Evolutionary conservation across 2,888 invertebrate genomes (phyloP), one percentile per base, ranked within the genome.

Genomic region (Rhingia rostrata): DNA sequence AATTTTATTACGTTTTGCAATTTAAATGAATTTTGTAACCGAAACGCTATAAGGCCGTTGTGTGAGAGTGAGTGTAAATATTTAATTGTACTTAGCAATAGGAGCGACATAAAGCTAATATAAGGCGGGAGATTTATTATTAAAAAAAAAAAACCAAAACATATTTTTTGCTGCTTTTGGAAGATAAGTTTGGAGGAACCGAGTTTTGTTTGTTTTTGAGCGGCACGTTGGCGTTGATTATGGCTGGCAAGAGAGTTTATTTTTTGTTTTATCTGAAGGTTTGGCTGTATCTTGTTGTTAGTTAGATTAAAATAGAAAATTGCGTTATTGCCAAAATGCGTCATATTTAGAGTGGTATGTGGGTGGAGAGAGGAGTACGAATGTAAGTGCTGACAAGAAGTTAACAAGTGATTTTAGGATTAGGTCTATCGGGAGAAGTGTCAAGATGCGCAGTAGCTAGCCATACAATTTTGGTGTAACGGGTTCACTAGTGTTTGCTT

Each of bases 51-150:
- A 70, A 72, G 64, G 39, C 49, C 39, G 49, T 22, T 58, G 53
- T 54, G 61, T 66, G 60, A 56, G 63, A 51, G 66, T 60, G 70
- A 70, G 35, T 74, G 74, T 74, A 61, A 61, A 74, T 60, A 80
- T 39, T 63, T 22, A 66, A 72, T 35, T 45, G 56, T 60, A 56
- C 45, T 12, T 61, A 64, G 53, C 37, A 58, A 70, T 73, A 77
- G 77, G 64, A 47, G 49, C 22, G 14, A 22, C 22, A 22, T 22
- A 2, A 22, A 22, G 22, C 22, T 22, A 22, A 1, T 22, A 22
- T 22, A 22, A 22, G 22, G 22, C 22, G 1, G 22, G 22, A 22
- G 22, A 22, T 22, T 22, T 51, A 32, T n/a, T 43, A 49, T 41
- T 75, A 53, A 69, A 22, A 47, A 10, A 14, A 41, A 41, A 14